Conservation (phyloP, 1,140 invertebrate species). For the Propsilocerus akamusi region DNA sequence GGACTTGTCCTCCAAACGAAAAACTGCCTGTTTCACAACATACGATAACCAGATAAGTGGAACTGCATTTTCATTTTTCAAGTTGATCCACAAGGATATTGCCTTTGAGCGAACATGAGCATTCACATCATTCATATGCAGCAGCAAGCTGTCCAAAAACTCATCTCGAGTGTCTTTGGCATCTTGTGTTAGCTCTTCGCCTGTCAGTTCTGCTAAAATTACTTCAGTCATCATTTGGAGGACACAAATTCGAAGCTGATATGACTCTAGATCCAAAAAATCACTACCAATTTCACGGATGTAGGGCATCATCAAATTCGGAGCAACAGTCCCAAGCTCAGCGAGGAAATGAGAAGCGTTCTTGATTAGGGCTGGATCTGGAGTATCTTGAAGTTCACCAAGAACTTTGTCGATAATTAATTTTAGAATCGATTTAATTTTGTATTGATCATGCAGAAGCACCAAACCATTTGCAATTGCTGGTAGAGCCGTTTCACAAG, state of each 20-base stretch:
- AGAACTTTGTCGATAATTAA: conserved; percentile 19
- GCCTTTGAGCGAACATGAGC: conserved; percentile 67
- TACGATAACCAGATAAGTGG: conserved; percentile 42
- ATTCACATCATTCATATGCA: conserved; percentile 67
- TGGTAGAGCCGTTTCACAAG: conserved; percentile 14
- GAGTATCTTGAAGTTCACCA: conserved; percentile 12
- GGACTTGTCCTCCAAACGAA: conserved; percentile 56
- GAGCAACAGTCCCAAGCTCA: conserved; percentile 15
- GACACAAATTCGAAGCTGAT: conserved; percentile 60
- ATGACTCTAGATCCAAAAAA: conserved; percentile 32
- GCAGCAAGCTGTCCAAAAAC: conserved; percentile 49
- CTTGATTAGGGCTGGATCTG: conserved; percentile 14
- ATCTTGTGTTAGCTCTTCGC: conserved; percentile 47
- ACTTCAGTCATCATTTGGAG: conserved; percentile 61
- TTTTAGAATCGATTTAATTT: conserved; percentile 15
- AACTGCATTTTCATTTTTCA: conserved; percentile 51
- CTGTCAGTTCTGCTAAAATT: conserved; percentile 42
- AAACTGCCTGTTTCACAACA: conserved; percentile 40
- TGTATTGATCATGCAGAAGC: conserved; percentile 18
- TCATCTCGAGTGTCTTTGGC: conserved; percentile 42
- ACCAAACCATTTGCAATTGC: conserved; percentile 18
- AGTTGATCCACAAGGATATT: conserved; percentile 52
- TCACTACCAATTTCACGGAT: conserved; percentile 17
- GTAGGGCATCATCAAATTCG: conserved; percentile 18
- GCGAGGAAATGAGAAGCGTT: conserved; percentile 19